A percentile compares a stretch with the other conserved stretches of the same genome.
Evolutionary conservation across 2,797 vertebrate species (phyloP).

Genomic region (Microtus agrestis): DNA sequence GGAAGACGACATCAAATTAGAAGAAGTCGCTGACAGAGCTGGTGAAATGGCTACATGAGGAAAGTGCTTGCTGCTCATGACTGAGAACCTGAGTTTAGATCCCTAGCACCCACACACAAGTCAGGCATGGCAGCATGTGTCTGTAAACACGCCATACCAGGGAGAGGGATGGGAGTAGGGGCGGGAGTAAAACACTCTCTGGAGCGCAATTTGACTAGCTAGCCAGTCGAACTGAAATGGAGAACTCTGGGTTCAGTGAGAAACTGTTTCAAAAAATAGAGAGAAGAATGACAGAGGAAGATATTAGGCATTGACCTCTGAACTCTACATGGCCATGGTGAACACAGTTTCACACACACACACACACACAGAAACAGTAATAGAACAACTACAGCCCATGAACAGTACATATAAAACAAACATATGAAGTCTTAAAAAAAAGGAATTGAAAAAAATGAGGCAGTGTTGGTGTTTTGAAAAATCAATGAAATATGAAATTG

Average conservation of each 20-base stretch:
- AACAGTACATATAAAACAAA: neutral
- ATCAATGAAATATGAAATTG: neutral
- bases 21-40: neutral
- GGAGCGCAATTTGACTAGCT: no score
- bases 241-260: neutral
- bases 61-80: neutral
- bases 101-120: neutral
- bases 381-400: neutral
- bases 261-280: neutral
- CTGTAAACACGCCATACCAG: neutral
- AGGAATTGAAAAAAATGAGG: neutral
- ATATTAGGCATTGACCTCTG: neutral
- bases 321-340: neutral
- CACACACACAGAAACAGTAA: no score
- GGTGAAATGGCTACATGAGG: no score
- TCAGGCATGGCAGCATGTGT: neutral
- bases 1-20: neutral
- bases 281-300: neutral
- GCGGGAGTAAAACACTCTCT: neutral
- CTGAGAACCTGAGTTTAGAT: neutral
- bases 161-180: no score
- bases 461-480: neutral
- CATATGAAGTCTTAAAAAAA: neutral
- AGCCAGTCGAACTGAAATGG: neutral
- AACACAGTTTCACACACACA: neutral